These are phyloP conservation scores for Microctenopoma lineatum DNA, from an alignment of 2,797 vertebrate species.

Conservation along the genomic window DNA sequence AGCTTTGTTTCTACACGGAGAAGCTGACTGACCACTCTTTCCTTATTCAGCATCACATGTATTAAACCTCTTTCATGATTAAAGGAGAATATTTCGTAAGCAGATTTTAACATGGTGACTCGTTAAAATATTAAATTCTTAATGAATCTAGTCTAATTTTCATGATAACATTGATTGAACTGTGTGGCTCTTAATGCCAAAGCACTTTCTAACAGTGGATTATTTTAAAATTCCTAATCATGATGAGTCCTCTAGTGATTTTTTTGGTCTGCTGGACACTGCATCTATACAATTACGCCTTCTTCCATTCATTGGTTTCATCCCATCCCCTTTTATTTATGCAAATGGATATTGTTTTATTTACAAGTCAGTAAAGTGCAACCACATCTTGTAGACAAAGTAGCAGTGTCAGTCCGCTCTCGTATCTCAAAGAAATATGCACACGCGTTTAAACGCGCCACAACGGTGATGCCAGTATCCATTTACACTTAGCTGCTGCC, in stretches of 20 bases:
- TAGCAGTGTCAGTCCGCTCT: constrained; percentile 57
- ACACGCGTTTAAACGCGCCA: constrained; percentile 59
- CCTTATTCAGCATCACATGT: constrained; percentile 86
- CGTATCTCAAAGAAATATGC: constrained; percentile 64
- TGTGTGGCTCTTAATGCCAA: constrained; percentile 86
- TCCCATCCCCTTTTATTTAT: constrained; percentile 44
- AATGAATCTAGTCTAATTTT: constrained; percentile 87
- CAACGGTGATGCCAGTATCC: constrained; percentile 62
- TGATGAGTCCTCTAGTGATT: constrained; percentile 20
- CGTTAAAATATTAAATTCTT: constrained; percentile 86
- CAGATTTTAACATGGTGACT: constrained; percentile 90
- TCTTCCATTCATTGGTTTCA: constrained; percentile 25
- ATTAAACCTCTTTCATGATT: constrained; percentile 84
- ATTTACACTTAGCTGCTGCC: constrained; percentile 70
- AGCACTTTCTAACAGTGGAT: constrained; percentile 83
- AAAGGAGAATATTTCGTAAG: constrained; percentile 87
- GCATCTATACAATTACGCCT: constrained; percentile 31
- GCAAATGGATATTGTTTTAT: constrained; percentile 59
- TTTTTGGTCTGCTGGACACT: constrained; percentile 13
- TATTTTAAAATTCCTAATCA: constrained; percentile 14
- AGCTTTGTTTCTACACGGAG: constrained; percentile 42
- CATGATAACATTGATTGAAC: constrained; percentile 90
- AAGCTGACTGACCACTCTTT: constrained; percentile 56
- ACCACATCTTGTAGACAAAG: constrained; percentile 50
- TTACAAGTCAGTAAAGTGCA: constrained; percentile 64